Conservation (phyloP, 2,888 invertebrate genomes). For the Himalopsyche kuldschensis region DNA sequence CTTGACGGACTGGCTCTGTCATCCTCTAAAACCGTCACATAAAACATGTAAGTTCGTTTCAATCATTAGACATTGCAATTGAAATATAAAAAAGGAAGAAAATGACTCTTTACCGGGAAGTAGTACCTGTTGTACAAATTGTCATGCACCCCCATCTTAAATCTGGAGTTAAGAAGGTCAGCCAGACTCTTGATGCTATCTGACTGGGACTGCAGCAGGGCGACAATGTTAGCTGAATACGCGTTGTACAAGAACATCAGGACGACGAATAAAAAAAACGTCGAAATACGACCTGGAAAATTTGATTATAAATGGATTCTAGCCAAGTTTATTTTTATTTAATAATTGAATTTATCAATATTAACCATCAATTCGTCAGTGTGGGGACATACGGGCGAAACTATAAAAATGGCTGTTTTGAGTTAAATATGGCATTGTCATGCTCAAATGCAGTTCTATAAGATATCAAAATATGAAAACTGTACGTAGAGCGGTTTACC, state of each 20-base stretch:
- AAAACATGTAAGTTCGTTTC: not conserved
- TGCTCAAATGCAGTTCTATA: too few relatives aligned
- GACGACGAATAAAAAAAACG: slow-evolving; percentile 47
- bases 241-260: slow-evolving; percentile 65
- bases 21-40: slow-evolving; percentile 40
- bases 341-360: too few relatives aligned
- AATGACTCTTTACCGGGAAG: slow-evolving; percentile 54
- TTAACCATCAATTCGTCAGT: too few relatives aligned
- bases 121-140: slow-evolving; percentile 56
- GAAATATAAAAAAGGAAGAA: slow-evolving; percentile 47
- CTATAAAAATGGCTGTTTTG: too few relatives aligned
- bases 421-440: too few relatives aligned
- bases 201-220: slow-evolving; percentile 65
- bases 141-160: slow-evolving; percentile 56
- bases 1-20: slow-evolving; percentile 44
- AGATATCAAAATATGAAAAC: too few relatives aligned
- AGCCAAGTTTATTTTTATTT: not conserved
- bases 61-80: slow-evolving; percentile 39
- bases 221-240: slow-evolving; percentile 70
- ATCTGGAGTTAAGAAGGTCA: slow-evolving; percentile 59
- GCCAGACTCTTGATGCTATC: slow-evolving; percentile 58
- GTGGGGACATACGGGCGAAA: too few relatives aligned
- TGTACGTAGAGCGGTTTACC: too few relatives aligned
- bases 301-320: not conserved
- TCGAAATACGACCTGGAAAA: slow-evolving; percentile 48